Conservation (phyloP, 1,140 invertebrate species). For the Diabrotica undecimpunctata region DNA sequence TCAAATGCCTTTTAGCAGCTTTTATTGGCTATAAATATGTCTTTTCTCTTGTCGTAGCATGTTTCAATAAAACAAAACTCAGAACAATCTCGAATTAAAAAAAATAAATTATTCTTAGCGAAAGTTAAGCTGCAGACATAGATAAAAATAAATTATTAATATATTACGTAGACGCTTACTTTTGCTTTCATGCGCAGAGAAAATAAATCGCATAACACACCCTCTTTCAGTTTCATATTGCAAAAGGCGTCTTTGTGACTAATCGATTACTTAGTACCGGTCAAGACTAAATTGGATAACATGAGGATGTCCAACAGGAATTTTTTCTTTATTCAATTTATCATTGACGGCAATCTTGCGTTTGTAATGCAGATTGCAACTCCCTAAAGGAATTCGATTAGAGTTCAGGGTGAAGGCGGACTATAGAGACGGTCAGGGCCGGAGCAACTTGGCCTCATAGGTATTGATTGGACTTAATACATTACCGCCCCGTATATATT, state of each 20-base stretch:
- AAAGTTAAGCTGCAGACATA: no score
- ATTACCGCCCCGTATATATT: no score
- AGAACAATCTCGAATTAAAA: no score
- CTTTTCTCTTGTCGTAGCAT: no score
- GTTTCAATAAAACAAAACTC: no score
- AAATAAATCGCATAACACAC: neutral
- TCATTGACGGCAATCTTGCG: slow-evolving; percentile 10
- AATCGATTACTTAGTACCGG: neutral
- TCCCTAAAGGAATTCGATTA: slow-evolving; percentile 7
- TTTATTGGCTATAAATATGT: no score
- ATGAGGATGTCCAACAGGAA: neutral
- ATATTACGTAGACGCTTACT: no score
- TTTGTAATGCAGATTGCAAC: slow-evolving; percentile 11
- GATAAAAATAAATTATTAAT: no score
- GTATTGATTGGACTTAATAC: no score
- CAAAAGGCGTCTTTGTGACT: neutral
- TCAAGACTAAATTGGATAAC: neutral
- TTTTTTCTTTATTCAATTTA: slow-evolving; percentile 9
- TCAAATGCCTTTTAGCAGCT: no score
- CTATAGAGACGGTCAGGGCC: neutral
- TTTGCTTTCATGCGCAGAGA: no score
- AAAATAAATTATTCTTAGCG: no score
- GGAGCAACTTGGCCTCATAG: neutral
- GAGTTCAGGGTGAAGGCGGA: neutral
- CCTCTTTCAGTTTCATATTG: neutral